phyloP scores from a whole-genome alignment of 1,140 invertebrate genomes.

The Drosophila willistoni region DNA sequence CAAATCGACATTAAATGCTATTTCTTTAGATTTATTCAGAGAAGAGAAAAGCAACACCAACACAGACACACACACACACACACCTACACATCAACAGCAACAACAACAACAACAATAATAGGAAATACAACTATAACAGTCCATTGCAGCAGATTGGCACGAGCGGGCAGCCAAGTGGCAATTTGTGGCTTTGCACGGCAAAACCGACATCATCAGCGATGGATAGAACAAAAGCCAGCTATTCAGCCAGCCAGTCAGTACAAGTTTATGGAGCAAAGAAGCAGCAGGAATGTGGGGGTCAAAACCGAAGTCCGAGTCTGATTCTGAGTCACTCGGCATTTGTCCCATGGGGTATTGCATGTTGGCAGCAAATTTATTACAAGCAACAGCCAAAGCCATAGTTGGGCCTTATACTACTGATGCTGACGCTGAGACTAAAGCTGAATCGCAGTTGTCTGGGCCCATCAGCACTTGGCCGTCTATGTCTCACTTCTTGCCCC shows the following conservation, averaged over 20 bases:
- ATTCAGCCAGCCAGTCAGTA: conserved; percentile 25
- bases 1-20: conserved; percentile 83
- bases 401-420: conserved; percentile 15
- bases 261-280: neutral
- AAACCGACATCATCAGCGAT: conserved; percentile 77
- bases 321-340: conserved; percentile 58
- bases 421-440: conserved; percentile 24
- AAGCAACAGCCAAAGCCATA: conserved; percentile 66
- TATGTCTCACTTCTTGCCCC: conserved; percentile 18
- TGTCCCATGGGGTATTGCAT: conserved; percentile 78
- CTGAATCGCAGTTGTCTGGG: conserved; percentile 59
- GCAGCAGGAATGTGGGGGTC: conserved; percentile 2
- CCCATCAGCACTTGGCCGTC: conserved; percentile 69
- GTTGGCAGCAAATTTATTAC: conserved; percentile 81
- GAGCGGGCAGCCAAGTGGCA: conserved; percentile 79
- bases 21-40: conserved; percentile 80
- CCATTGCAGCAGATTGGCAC: conserved; percentile 76
- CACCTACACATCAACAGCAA: conserved; percentile 32
- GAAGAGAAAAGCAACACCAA: conserved; percentile 28
- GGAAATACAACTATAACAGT: conserved; percentile 35
- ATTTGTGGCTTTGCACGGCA: conserved; percentile 80
- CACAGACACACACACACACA: conserved; percentile 4
- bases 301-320: neutral
- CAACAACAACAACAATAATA: conserved; percentile 24
- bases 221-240: conserved; percentile 75